Base-by-base conservation (phyloP, 2,888 invertebrate species). In the Tigriopus californicus region DNA sequence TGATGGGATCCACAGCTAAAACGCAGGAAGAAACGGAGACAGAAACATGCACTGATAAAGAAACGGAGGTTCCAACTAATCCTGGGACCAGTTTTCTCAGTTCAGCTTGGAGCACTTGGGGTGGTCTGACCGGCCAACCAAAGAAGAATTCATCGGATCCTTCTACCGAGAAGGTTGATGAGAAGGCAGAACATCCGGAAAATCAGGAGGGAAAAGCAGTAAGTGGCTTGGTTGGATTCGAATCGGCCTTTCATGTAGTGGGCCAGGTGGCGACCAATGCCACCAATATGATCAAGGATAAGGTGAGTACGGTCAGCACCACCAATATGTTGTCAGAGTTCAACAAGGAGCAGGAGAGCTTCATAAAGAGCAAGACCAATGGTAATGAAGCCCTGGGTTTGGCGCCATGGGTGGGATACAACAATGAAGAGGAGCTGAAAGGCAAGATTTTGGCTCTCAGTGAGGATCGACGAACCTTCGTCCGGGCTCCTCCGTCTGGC, bases 401-500 rank as follows among this genome's bases (percentile, higher is more conserved):
- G 6, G 82, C 88, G 41, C 95, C 97, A 11, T 98, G 98, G 97
- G 78, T 86, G 61, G 97, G 95, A 4, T 89, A 90, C 63, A 82
- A 87, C 65, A 94, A 97, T 72, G 95, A 97, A 71, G 84, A 87
- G 51, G 81, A 83, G 58, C 81, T 97, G 64, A 94, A 92, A 73
- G 87, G 90, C 69, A 94, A 97, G 74, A 94, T 95, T 70, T 76
- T 98, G 65, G 86, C 90, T 56, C 78, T 97, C 59, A 92, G 95
- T 61, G 73, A 91, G 85, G 97, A 98, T 75, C 85, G 88, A 69
- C 80, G 95, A 71, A 97, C 95, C 77, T 97, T 98, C 72, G 84
- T 97, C 62, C 83, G 97, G 68, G 90, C 90, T 68, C 97, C 97
- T 60, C 91, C 92, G 58, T 83, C 88, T 61, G 92, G 94, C 64